Evolutionary conservation across 2,797 vertebrate genomes (phyloP).

Genomic region (Vespertilio murinus): DNA sequence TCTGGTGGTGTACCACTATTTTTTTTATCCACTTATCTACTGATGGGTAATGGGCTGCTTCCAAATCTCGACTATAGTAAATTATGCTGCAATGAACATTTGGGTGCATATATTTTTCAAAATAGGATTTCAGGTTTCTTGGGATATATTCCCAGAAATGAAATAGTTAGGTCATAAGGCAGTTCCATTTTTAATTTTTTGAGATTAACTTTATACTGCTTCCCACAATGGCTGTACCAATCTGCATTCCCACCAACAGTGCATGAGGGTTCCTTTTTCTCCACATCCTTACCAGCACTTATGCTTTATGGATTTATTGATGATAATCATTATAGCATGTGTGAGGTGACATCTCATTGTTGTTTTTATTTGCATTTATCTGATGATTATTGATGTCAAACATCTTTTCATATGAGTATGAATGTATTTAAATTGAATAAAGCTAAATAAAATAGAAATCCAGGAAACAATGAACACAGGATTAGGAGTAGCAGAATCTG

Average conservation of each 20-base stretch:
- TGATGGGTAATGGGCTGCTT: not conserved
- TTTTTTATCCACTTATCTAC: not conserved
- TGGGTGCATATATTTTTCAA: not conserved
- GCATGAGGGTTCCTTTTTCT: not conserved
- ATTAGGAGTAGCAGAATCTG: not conserved
- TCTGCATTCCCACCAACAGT: not conserved
- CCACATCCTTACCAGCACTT: not conserved
- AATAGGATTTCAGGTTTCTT: not conserved
- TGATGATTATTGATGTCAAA: not conserved
- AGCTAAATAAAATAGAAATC: not conserved
- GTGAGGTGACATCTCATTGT: not conserved
- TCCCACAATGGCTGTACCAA: not conserved
- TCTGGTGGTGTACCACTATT: not conserved
- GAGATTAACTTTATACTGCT: not conserved
- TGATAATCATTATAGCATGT: not conserved
- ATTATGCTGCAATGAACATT: not conserved
- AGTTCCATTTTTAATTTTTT: not conserved
- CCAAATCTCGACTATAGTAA: not conserved
- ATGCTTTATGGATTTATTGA: not conserved
- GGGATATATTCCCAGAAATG: not conserved
- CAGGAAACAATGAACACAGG: not conserved
- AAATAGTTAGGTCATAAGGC: not conserved
- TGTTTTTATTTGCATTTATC: not conserved
- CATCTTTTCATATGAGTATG: not conserved
- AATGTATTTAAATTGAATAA: not conserved